phyloP scores from a whole-genome alignment of 2,797 vertebrate genomes.

The Sebastes steindachneri region DNA sequence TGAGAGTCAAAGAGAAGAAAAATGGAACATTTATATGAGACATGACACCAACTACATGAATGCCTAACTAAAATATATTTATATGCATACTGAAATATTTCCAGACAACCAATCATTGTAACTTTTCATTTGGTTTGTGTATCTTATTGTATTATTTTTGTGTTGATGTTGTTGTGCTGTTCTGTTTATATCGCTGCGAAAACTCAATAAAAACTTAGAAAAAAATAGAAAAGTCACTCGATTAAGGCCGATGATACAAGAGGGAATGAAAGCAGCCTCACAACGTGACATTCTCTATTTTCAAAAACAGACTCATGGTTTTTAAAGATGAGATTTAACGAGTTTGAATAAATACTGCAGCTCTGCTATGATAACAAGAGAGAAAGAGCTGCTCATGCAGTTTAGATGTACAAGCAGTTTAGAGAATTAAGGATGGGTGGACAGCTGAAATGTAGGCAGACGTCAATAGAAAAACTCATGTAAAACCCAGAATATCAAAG shows the following conservation, averaged over 20 bases:
- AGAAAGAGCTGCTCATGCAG: conserved; percentile 3
- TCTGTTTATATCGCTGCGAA: background rate
- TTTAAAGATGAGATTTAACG: conserved; percentile 17
- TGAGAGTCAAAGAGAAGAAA: background rate
- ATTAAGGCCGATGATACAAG: conserved; percentile 17
- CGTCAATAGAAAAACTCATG: conserved; percentile 29
- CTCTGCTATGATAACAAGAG: background rate
- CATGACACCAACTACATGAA: background rate
- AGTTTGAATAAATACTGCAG: conserved; percentile 32
- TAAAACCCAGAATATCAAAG: conserved; percentile 47
- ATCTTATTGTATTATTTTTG: background rate
- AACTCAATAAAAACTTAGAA: background rate
- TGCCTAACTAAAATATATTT: background rate
- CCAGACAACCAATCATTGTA: background rate
- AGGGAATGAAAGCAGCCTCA: conserved; percentile 12
- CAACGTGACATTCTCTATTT: conserved; percentile 7
- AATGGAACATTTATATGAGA: background rate
- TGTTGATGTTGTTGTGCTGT: background rate
- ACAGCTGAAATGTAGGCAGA: conserved; percentile 45
- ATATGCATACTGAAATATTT: background rate
- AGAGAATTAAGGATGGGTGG: conserved; percentile 34
- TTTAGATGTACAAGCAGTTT: conserved; percentile 32
- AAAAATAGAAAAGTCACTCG: conserved; percentile 25
- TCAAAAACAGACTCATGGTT: conserved; percentile 22
- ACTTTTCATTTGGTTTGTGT: background rate